These are phyloP conservation scores for Narcine bancroftii DNA, from an alignment of 2,113 vertebrate genomes.

Conservation along the genomic window DNA sequence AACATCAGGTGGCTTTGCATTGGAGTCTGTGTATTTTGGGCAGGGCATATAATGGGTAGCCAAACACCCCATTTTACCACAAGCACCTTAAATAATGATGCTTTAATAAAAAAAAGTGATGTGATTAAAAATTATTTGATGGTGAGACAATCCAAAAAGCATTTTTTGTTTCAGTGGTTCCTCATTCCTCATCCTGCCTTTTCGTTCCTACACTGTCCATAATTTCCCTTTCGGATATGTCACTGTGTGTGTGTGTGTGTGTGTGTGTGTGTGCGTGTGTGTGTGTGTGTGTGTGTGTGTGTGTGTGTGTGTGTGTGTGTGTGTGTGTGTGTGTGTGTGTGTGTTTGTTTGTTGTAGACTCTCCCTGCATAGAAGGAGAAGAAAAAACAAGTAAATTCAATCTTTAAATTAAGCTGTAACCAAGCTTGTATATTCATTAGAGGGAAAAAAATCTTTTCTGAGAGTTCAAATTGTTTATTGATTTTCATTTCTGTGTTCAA, in stretches of 20 bases:
- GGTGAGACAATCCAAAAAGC: background rate
- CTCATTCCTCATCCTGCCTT: background rate
- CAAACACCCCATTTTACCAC: background rate
- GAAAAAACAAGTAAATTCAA: conserved; percentile 66
- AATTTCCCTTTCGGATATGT: conserved; percentile 53
- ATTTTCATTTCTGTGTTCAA: conserved; percentile 99
- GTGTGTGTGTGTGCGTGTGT: conserved; percentile 45
- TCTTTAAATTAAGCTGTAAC: conserved; percentile 76
- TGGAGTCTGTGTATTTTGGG: background rate
- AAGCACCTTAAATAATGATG: background rate
- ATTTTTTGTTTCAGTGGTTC: conserved; percentile 21
- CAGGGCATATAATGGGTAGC: background rate
- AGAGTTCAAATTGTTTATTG: conserved; percentile 99
- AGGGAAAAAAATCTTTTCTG: conserved; percentile 85
- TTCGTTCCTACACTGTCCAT: conserved; percentile 29
- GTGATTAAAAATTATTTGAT: background rate
- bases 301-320: conserved; percentile 43
- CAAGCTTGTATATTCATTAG: conserved; percentile 98
- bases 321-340: conserved; percentile 43
- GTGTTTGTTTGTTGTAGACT: conserved; percentile 58
- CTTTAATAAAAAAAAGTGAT: background rate
- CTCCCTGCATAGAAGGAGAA: conserved; percentile 48
- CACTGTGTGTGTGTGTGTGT: conserved; percentile 42
- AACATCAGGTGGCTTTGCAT: background rate
- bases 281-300: conserved; percentile 42